Percentiles rank a stretch among this genome's conserved stretches.
These are phyloP conservation scores for Crenichthys baileyi DNA, from an alignment of 2,797 vertebrate species.

Conservation along the genomic window DNA sequence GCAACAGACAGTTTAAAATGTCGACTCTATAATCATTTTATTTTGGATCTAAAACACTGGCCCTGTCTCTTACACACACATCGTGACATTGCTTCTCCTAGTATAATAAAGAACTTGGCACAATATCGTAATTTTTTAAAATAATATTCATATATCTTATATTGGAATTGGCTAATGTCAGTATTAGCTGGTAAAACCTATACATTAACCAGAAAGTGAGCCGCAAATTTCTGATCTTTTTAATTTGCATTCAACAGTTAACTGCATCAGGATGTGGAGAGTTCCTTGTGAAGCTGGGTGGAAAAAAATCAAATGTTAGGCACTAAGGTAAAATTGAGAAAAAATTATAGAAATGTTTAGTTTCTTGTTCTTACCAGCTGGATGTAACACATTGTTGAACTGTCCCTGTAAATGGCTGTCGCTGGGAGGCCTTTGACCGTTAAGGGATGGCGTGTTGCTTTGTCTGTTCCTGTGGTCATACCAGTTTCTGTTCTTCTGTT, in stretches of 20 bases:
- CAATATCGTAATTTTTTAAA: background rate
- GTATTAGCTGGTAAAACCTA: no score
- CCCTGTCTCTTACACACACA: background rate
- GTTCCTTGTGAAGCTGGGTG: conserved; percentile 46
- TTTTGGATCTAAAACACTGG: background rate
- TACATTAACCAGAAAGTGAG: no score
- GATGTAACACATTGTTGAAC: conserved; percentile 73
- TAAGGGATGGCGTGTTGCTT: conserved; percentile 31
- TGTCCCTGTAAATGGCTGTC: conserved; percentile 61
- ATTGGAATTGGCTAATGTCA: no score
- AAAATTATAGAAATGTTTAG: background rate
- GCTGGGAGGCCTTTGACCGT: conserved; percentile 52
- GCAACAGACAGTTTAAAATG: background rate
- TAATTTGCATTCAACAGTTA: background rate
- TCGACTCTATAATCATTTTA: background rate
- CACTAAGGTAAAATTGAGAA: background rate
- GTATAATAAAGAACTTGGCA: background rate
- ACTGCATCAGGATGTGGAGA: conserved; percentile 30
- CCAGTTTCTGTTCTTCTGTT: conserved; percentile 42
- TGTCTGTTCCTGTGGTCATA: conserved; percentile 62
- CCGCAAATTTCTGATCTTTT: no score
- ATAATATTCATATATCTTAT: no score
- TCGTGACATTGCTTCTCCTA: background rate
- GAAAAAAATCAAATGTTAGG: conserved; percentile 4
- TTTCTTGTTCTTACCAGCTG: conserved; percentile 79